Conservation (phyloP, 2,113 vertebrate genomes). For the Bubo blakistoni region DNA sequence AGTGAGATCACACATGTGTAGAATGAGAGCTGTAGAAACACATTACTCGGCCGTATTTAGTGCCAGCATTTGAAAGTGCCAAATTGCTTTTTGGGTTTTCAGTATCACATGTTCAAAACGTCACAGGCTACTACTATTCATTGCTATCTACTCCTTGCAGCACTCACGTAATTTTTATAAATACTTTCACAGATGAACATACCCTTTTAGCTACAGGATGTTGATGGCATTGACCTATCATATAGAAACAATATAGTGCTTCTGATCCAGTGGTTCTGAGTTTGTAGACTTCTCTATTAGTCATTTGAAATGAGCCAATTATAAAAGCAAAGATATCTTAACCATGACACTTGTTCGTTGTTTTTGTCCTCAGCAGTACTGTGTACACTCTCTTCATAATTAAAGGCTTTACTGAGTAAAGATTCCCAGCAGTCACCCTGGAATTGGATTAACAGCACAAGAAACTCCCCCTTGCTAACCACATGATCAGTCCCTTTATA, state of each 20-base stretch:
- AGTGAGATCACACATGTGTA: slow-evolving; percentile 46
- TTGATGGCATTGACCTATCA: background rate
- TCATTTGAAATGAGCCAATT: slow-evolving; percentile 24
- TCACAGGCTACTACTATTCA: slow-evolving; percentile 24
- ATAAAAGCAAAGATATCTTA: slow-evolving; percentile 39
- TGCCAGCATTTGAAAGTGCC: slow-evolving; percentile 16
- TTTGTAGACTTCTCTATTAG: slow-evolving; percentile 4
- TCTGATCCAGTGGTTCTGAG: slow-evolving; percentile 11
- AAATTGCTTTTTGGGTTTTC: background rate
- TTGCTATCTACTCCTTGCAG: background rate
- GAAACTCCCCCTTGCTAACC: slow-evolving; percentile 39
- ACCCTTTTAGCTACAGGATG: slow-evolving; percentile 22
- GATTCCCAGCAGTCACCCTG: slow-evolving; percentile 46
- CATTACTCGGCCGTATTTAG: background rate
- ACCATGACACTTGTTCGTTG: slow-evolving; percentile 25
- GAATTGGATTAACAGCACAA: slow-evolving; percentile 42
- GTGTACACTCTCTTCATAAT: slow-evolving; percentile 18
- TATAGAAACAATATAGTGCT: background rate
- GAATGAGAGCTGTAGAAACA: slow-evolving; percentile 15
- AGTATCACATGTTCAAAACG: background rate
- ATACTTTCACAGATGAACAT: background rate
- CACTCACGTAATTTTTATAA: slow-evolving; percentile 1
- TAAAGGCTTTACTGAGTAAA: slow-evolving; percentile 35
- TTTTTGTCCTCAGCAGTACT: slow-evolving; percentile 23
- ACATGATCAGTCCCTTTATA: slow-evolving; percentile 29